Percentiles rank a stretch among this genome's conserved stretches.
Evolutionary conservation across 2,797 vertebrate species (phyloP).

Genomic region (Presbytis comata): DNA sequence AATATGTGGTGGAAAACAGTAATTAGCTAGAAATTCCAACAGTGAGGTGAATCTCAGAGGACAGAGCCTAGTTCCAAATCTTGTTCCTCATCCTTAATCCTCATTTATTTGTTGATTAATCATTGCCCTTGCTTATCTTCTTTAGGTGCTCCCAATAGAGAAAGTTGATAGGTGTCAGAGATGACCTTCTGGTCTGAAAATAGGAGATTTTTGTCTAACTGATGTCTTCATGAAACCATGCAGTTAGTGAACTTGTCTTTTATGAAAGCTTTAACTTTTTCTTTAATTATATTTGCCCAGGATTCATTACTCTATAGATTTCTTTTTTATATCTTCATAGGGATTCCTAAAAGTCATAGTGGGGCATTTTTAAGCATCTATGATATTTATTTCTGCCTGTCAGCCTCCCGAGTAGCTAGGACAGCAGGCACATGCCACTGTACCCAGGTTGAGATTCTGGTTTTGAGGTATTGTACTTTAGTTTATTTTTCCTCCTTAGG

Average conservation of each 20-base stretch:
- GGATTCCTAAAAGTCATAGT: background rate
- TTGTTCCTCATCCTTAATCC: slow-evolving; percentile 1
- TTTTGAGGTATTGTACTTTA: background rate
- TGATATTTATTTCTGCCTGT: background rate
- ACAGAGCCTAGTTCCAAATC: background rate
- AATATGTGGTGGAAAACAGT: background rate
- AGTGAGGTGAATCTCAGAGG: background rate
- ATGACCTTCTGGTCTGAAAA: slow-evolving; percentile 9
- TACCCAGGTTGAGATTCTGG: background rate
- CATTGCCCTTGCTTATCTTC: background rate
- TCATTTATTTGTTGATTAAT: slow-evolving; percentile 7
- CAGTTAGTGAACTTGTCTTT: slow-evolving; percentile 21
- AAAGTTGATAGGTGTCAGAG: background rate
- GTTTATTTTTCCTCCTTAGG: background rate
- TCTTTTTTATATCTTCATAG: slow-evolving; percentile 16
- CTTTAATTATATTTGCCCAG: slow-evolving; percentile 17
- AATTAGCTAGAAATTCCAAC: background rate
- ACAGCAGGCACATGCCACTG: too few relatives aligned
- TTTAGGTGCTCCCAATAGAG: background rate
- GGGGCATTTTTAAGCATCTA: background rate
- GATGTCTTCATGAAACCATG: background rate
- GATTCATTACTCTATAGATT: background rate
- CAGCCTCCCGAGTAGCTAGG: background rate
- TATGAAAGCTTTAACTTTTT: slow-evolving; percentile 17
- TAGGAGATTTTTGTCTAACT: background rate